Conservation (phyloP, 2,888 invertebrate genomes). For the Sinohyriopsis cumingii region DNA sequence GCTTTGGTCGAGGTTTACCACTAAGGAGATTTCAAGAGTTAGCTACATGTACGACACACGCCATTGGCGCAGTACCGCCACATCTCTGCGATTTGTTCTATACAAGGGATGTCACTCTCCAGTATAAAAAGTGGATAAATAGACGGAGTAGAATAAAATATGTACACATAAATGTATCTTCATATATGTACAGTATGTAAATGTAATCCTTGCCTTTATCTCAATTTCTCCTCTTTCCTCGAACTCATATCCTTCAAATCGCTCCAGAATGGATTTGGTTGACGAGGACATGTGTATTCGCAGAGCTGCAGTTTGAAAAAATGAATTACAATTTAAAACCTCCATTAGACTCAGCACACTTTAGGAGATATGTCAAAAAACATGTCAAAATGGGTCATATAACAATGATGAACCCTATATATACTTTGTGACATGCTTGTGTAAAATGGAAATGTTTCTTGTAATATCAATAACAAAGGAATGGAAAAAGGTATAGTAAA, state of each 20-base stretch:
- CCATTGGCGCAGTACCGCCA: too few species aligned
- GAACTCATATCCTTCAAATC: slow-evolving; percentile 68
- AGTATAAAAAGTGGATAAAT: too few species aligned
- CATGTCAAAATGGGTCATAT: background rate
- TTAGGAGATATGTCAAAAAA: background rate
- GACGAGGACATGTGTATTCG: slow-evolving; percentile 70
- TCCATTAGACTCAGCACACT: background rate
- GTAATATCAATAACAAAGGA: too few species aligned
- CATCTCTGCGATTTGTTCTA: too few species aligned
- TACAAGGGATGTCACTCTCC: too few species aligned
- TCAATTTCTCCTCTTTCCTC: slow-evolving; percentile 70
- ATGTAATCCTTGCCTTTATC: slow-evolving; percentile 69
- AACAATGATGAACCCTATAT: background rate
- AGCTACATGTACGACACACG: too few species aligned
- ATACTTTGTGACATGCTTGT: too few species aligned
- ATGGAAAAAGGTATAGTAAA: too few species aligned
- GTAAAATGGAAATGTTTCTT: too few species aligned
- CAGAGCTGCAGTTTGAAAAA: slow-evolving; percentile 57
- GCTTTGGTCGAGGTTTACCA: too few species aligned
- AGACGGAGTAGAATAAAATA: too few species aligned
- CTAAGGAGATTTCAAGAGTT: too few species aligned
- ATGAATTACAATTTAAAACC: background rate
- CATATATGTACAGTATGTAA: background rate
- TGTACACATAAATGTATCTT: background rate
- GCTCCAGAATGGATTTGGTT: slow-evolving; percentile 67